Conservation (phyloP, 2,888 invertebrate genomes). For the Drosophila mimetica region DNA sequence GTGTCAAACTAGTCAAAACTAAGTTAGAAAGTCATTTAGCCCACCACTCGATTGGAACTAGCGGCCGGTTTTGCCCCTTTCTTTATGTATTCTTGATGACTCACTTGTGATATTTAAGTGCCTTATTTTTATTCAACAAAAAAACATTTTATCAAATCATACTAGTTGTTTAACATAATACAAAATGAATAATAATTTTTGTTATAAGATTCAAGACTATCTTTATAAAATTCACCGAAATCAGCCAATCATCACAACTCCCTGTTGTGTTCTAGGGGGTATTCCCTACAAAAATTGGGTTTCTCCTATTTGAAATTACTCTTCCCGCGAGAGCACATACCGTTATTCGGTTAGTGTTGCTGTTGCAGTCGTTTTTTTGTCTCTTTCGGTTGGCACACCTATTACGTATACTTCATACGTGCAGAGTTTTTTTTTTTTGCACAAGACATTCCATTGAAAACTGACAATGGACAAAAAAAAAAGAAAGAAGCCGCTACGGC, state of each 20-base stretch:
- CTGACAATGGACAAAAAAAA: constrained; percentile 48
- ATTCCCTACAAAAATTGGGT: not conserved
- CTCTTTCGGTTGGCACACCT: constrained; percentile 27
- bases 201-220: no score
- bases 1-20: not conserved
- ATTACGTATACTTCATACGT: constrained; percentile 38
- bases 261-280: not conserved
- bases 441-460: constrained; percentile 40
- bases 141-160: no score
- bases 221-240: no score
- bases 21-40: not conserved
- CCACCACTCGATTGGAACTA: not conserved
- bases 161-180: no score
- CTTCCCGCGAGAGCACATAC: constrained; percentile 7
- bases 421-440: constrained; percentile 33
- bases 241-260: no score
- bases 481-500: constrained; percentile 39
- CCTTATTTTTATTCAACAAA: not conserved
- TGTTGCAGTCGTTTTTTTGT: constrained; percentile 8
- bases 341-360: constrained; percentile 16
- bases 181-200: no score
- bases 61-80: not conserved
- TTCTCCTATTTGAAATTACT: constrained; percentile 15
- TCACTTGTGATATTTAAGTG: not conserved
- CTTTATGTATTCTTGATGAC: not conserved